Conservation (phyloP, 2,797 vertebrate species). For the Eulemur albifrons region DNA sequence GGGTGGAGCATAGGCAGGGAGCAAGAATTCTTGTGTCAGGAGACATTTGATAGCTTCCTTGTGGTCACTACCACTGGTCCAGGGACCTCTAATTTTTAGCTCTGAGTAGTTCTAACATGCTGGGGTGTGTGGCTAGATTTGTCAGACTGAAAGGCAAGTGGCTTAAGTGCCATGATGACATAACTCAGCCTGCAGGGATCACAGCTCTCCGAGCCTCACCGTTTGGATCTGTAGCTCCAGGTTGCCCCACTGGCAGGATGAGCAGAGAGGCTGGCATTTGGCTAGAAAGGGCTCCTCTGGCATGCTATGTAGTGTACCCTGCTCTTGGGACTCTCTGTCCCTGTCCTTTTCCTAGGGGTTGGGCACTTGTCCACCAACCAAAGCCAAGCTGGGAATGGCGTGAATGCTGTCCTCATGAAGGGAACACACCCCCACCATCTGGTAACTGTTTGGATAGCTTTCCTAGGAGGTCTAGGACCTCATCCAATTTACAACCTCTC, state of each 20-base stretch:
- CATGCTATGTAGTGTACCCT: accelerated
- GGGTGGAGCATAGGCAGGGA: background rate
- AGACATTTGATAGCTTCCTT: background rate
- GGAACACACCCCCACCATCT: background rate
- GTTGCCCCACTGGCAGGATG: background rate
- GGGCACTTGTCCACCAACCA: background rate
- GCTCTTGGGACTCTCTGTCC: background rate
- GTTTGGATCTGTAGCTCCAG: background rate
- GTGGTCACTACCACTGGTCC: too few species aligned
- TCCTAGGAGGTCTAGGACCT: background rate
- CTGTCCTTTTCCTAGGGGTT: background rate
- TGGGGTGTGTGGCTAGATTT: background rate
- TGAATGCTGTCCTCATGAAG: background rate
- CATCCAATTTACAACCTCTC: background rate
- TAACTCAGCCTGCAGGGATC: background rate
- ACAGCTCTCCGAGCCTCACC: background rate
- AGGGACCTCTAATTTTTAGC: background rate
- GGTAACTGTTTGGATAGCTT: background rate
- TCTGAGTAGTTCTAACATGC: background rate
- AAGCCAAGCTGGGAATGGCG: background rate
- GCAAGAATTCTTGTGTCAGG: background rate
- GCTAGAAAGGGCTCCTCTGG: background rate
- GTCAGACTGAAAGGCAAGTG: background rate
- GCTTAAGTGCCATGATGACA: background rate
- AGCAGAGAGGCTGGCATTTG: background rate